Percentiles rank a stretch among this genome's conserved stretches.
Evolutionary conservation across 1,140 invertebrate species (phyloP).

Genomic region (Hetaerina americana): DNA sequence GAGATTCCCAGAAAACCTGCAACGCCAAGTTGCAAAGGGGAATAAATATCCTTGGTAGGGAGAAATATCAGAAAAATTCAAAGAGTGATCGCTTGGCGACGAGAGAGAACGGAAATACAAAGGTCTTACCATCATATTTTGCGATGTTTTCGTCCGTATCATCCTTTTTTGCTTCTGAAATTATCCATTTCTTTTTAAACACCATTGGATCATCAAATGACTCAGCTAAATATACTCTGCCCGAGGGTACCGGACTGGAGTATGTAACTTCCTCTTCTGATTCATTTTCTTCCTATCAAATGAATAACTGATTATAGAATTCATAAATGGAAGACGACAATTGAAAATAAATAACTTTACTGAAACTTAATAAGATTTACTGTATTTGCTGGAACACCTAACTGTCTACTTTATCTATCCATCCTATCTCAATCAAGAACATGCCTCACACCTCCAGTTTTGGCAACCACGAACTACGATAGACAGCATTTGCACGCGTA

Average conservation of each 20-base stretch:
- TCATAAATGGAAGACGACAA: not conserved
- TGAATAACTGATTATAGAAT: too few relatives aligned
- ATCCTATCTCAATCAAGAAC: not conserved
- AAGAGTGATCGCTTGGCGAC: too few relatives aligned
- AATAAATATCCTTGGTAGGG: too few relatives aligned
- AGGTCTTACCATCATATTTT: slow-evolving; percentile 88
- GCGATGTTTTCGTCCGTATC: slow-evolving; percentile 80
- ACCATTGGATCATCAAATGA: slow-evolving; percentile 70
- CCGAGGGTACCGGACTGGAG: slow-evolving; percentile 27
- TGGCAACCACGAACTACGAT: not conserved
- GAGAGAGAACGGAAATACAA: slow-evolving; percentile 11
- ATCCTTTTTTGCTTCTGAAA: slow-evolving; percentile 88
- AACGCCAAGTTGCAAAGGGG: too few relatives aligned
- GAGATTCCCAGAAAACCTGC: too few relatives aligned
- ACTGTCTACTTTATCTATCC: not conserved
- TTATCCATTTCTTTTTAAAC: slow-evolving; percentile 70
- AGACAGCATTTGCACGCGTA: not conserved
- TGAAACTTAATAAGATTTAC: not conserved
- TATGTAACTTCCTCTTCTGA: slow-evolving; percentile 22
- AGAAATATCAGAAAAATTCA: too few relatives aligned
- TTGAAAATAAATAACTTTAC: not conserved
- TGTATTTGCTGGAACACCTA: not conserved
- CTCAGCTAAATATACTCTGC: slow-evolving; percentile 65
- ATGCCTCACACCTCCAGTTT: not conserved
- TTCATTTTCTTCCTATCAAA: slow-evolving; percentile 9